Evolutionary conservation across 2,888 invertebrate genomes (phyloP).

Genomic region (Andrena camellia): DNA sequence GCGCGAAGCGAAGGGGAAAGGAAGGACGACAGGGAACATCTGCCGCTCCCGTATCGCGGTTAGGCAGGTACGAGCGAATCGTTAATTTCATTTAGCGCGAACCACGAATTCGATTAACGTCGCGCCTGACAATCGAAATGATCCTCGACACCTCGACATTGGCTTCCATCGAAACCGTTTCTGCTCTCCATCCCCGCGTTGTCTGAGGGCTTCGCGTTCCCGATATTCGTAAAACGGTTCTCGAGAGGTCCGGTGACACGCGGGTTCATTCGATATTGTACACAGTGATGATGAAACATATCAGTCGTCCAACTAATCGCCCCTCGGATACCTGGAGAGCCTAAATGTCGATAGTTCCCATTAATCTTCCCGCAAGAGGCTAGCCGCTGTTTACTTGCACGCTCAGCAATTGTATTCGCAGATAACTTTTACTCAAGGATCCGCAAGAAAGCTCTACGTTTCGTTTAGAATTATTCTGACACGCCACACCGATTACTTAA

Average conservation of each 20-base stretch:
- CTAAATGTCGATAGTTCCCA: conserved; percentile 1
- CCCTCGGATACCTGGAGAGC: background rate
- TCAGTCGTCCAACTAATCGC: conserved; percentile 3
- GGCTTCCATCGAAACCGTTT: conserved; percentile 46
- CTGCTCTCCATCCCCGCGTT: conserved; percentile 44
- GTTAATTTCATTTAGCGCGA: conserved; percentile 81
- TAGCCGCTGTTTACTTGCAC: background rate
- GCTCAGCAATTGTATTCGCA: too few species aligned
- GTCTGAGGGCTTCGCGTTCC: conserved; percentile 22
- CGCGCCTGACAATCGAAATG: conserved; percentile 79
- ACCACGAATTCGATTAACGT: conserved; percentile 82
- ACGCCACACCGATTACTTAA: background rate
- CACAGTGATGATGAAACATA: background rate
- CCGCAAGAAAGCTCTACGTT: background rate
- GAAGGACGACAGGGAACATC: conserved; percentile 55
- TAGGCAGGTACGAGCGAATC: conserved; percentile 68
- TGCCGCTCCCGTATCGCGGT: conserved; percentile 57
- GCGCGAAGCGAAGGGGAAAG: conserved; percentile 26
- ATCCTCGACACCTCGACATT: conserved; percentile 74
- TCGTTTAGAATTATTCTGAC: background rate
- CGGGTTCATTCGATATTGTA: background rate
- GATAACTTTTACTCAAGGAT: too few species aligned
- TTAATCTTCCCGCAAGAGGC: conserved; percentile 4
- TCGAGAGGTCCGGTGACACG: conserved; percentile 3
- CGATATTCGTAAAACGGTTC: conserved; percentile 42